Conservation (phyloP, 2,113 vertebrate species). For the Pterophyllum scalare region DNA sequence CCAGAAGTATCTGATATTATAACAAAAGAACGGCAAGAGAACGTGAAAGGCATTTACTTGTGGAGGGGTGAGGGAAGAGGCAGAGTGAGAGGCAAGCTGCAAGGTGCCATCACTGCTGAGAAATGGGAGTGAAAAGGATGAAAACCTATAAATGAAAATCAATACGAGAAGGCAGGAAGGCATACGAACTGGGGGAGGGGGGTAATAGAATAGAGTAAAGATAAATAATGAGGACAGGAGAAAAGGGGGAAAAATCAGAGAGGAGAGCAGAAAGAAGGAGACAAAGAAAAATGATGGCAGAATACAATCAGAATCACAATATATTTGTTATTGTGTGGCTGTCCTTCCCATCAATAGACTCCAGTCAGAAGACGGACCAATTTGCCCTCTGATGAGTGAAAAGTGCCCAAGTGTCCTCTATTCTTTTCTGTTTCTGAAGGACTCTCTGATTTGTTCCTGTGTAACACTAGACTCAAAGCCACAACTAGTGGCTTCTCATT, state of each 20-base stretch:
- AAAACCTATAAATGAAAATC: slow-evolving; percentile 87
- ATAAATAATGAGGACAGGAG: slow-evolving; percentile 80
- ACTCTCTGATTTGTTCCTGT: neutral
- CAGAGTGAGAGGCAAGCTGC: slow-evolving; percentile 73
- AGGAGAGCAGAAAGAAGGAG: slow-evolving; percentile 68
- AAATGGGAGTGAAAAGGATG: slow-evolving; percentile 84
- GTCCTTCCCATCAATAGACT: slow-evolving; percentile 62
- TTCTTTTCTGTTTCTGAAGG: slow-evolving; percentile 27
- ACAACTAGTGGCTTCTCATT: neutral
- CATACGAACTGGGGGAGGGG: slow-evolving; percentile 69
- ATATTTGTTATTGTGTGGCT: slow-evolving; percentile 74
- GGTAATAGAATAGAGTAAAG: slow-evolving; percentile 82
- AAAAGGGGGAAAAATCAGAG: slow-evolving; percentile 72
- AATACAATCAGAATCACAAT: slow-evolving; percentile 70
- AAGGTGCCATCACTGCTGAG: slow-evolving; percentile 76
- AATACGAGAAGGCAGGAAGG: slow-evolving; percentile 83
- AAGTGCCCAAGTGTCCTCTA: slow-evolving; percentile 9
- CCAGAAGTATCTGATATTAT: slow-evolving; percentile 61
- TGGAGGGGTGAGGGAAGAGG: slow-evolving; percentile 62
- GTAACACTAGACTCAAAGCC: slow-evolving; percentile 3
- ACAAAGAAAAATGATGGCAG: slow-evolving; percentile 73
- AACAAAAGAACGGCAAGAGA: slow-evolving; percentile 64
- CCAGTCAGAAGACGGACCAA: slow-evolving; percentile 35
- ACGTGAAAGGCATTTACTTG: slow-evolving; percentile 57
- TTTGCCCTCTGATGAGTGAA: slow-evolving; percentile 45